Conservation (phyloP, 30 jellyfish, hydroid and myxozoan species). For the Rhopilema esculentum region DNA sequence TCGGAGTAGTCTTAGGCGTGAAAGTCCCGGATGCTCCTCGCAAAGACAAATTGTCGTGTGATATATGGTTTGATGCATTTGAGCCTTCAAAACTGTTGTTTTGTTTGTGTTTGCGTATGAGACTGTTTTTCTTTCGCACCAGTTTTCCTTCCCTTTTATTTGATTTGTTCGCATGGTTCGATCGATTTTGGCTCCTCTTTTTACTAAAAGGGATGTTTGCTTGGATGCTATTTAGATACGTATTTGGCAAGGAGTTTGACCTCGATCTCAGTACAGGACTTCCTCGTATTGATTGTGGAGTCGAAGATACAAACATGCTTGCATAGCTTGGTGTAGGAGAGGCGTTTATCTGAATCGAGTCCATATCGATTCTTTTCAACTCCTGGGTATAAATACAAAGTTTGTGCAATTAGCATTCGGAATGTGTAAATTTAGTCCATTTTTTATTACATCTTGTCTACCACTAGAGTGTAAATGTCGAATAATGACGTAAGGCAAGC, state of each 20-base stretch:
- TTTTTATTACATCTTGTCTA: no score
- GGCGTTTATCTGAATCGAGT: conserved; percentile 9
- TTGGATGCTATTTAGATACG: conserved; percentile 28
- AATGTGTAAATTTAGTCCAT: no score
- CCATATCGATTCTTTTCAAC: conserved; percentile 31
- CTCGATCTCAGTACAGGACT: conserved; percentile 78
- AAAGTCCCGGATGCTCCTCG: conserved; percentile 2
- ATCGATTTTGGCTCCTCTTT: conserved; percentile 10
- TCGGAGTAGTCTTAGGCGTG: conserved; percentile 20
- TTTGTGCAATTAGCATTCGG: no score
- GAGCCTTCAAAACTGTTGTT: conserved; percentile 53
- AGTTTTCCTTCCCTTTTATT: not conserved
- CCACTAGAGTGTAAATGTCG: no score
- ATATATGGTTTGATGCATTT: conserved; percentile 18
- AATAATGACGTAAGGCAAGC: no score
- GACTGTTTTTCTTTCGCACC: conserved; percentile 16
- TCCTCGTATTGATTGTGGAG: conserved; percentile 79
- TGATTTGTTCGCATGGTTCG: conserved; percentile 16
- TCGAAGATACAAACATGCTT: conserved; percentile 59
- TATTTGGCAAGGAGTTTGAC: conserved; percentile 70
- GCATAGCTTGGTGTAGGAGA: conserved; percentile 70
- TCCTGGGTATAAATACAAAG: conserved; percentile 24
- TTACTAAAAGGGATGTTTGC: conserved; percentile 21
- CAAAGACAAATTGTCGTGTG: conserved; percentile 29
- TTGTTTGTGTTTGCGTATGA: conserved; percentile 13